These are phyloP conservation scores for Drosophila novamexicana DNA, from an alignment of 1,140 invertebrate species.

Conservation along the genomic window DNA sequence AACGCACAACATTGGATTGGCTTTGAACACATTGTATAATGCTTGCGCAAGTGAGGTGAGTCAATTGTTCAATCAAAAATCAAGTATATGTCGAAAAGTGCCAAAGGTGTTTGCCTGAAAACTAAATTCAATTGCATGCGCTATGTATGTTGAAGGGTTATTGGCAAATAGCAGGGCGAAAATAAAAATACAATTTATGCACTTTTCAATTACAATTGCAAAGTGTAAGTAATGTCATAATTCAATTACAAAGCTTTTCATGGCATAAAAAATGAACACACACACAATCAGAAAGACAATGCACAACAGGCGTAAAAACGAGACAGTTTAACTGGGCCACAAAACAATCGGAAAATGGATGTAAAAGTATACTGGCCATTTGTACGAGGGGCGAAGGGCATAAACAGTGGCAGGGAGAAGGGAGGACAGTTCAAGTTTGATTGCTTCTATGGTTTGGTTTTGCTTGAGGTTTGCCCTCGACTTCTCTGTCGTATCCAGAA, in stretches of 20 bases:
- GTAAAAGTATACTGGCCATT: slow-evolving; percentile 29
- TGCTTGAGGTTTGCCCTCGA: slow-evolving; percentile 21
- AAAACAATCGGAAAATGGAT: slow-evolving; percentile 50
- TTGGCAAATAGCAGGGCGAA: slow-evolving; percentile 16
- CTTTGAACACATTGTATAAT: slow-evolving; percentile 68
- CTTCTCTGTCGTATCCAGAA: slow-evolving; percentile 17
- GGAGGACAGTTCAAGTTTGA: slow-evolving; percentile 42
- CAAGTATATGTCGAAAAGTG: background rate
- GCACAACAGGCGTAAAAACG: slow-evolving; percentile 21
- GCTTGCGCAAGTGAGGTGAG: slow-evolving; percentile 71
- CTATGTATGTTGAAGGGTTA: background rate
- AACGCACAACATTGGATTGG: slow-evolving; percentile 51
- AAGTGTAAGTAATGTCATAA: slow-evolving; percentile 62
- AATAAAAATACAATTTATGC: slow-evolving; percentile 71
- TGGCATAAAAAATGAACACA: slow-evolving; percentile 32
- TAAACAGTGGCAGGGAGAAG: background rate
- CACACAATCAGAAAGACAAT: slow-evolving; percentile 14
- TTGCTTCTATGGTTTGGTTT: slow-evolving; percentile 66
- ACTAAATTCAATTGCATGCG: background rate
- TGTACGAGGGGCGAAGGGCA: background rate
- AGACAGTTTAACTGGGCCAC: slow-evolving; percentile 49
- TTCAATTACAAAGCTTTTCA: slow-evolving; percentile 61
- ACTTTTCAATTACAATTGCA: slow-evolving; percentile 64
- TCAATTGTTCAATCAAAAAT: slow-evolving; percentile 10
- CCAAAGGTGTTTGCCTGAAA: background rate